These are phyloP conservation scores for Catostomus latipinnis DNA, from an alignment of 2,797 vertebrate species.

Conservation along the genomic window DNA sequence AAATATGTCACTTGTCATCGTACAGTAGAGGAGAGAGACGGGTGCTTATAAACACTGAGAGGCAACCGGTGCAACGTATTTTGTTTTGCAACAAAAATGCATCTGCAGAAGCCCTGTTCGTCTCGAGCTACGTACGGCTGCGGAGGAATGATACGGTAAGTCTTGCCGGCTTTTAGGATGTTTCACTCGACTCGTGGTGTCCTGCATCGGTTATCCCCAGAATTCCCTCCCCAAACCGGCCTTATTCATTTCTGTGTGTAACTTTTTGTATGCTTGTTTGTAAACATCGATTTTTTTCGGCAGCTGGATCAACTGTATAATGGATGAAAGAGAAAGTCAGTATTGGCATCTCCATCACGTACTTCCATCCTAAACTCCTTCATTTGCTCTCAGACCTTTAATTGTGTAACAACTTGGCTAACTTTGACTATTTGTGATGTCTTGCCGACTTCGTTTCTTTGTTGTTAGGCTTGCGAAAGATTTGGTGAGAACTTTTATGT, in stretches of 20 bases:
- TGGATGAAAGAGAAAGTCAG: slow-evolving; percentile 18
- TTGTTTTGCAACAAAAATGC: slow-evolving; percentile 16
- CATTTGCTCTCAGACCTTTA: neutral
- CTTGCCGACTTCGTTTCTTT: neutral
- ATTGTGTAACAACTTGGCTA: neutral
- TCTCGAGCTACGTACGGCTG: neutral
- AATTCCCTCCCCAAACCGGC: neutral
- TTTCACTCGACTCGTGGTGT: neutral
- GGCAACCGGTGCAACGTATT: slow-evolving; percentile 16
- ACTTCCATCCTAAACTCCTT: neutral
- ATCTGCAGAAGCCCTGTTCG: neutral
- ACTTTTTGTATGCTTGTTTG: neutral
- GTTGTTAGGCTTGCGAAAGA: neutral
- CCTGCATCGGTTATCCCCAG: neutral
- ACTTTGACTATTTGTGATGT: neutral
- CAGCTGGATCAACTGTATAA: neutral
- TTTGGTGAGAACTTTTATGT: too few species aligned
- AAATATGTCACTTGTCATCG: slow-evolving; percentile 76
- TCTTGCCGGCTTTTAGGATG: slow-evolving; percentile 12
- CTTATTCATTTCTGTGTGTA: neutral
- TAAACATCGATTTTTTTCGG: neutral
- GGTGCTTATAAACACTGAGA: slow-evolving; percentile 11
- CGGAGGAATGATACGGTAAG: slow-evolving; percentile 53
- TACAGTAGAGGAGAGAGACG: slow-evolving; percentile 59
- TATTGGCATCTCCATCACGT: neutral